phyloP scores from a whole-genome alignment of 2,113 vertebrate genomes.

The Lepisosteus oculatus region DNA sequence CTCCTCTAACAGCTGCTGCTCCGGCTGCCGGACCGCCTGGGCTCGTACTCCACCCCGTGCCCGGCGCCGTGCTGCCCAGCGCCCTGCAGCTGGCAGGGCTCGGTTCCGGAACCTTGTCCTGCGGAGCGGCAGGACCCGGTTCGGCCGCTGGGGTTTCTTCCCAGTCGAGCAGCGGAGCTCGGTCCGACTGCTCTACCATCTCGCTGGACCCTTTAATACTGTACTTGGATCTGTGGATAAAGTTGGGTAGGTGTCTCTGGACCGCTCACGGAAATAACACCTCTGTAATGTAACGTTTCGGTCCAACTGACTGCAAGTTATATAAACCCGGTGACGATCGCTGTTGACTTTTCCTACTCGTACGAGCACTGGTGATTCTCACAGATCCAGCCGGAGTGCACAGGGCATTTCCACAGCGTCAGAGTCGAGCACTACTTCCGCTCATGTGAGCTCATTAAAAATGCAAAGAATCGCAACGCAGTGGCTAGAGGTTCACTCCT shows the following conservation, averaged over 20 bases:
- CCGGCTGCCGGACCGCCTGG: slow-evolving; percentile 35
- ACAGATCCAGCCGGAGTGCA: slow-evolving; percentile 14
- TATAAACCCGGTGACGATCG: no score
- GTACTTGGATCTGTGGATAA: no score
- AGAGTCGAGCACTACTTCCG: slow-evolving; percentile 53
- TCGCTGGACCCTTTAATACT: slow-evolving; percentile 17
- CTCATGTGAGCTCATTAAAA: slow-evolving; percentile 56
- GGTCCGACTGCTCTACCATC: slow-evolving; percentile 86
- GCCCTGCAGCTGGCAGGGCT: slow-evolving; percentile 41
- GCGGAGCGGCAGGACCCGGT: slow-evolving; percentile 44
- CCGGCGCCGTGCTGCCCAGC: slow-evolving; percentile 30
- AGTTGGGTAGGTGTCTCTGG: no score
- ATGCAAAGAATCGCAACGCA: slow-evolving; percentile 24
- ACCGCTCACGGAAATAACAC: no score
- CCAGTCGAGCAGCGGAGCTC: slow-evolving; percentile 87
- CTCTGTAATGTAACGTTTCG: no score
- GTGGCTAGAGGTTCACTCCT: not conserved
- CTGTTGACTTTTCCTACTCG: not conserved
- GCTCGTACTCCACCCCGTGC: slow-evolving; percentile 45
- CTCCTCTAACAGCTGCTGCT: slow-evolving; percentile 48
- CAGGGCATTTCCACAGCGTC: slow-evolving; percentile 35
- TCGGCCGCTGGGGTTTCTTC: slow-evolving; percentile 81
- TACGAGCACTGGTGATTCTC: no score
- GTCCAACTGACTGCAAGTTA: no score
- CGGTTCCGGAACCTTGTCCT: slow-evolving; percentile 32